Base-by-base conservation (phyloP, 2,113 vertebrate species). In the Colistium nudipinnis region DNA sequence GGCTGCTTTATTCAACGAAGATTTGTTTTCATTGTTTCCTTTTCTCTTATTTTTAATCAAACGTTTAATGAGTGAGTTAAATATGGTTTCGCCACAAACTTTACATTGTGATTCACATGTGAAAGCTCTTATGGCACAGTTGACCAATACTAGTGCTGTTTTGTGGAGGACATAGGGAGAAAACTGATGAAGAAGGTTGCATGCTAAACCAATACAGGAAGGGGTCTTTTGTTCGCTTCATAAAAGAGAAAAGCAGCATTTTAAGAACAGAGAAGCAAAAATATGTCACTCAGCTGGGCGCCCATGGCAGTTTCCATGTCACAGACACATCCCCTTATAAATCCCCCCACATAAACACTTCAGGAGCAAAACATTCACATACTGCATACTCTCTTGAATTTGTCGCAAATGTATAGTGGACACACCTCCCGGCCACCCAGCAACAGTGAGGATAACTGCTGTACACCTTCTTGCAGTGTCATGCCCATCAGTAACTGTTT, bases 301-400 rank as follows among this genome's bases (percentile, higher is more conserved):
- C 27, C 47, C 48, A 24, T 54, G 16, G n/a, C 51, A 55, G 52
- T 36, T 64, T 73, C 47, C 22, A 71, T 55, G 41, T 49, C 47
- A 27, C 52, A 72, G 31, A 51, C 0, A 41, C 7, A 1, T 9
- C 57, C 33, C 17, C 38, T 17, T 16, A 14, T 14, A 38, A 38
- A 19, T 10, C 12, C 36, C 36, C 13, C 35, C 35, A 7, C 12
- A 11, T 36, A 7, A 2, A 10, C 10, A 11, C 35, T 36, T 36
- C 4, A 5, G 8, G 8, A 31, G 30, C 30, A 31, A 31, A 31
- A 8, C 4, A 31, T 5, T 31, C 4, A 4, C n/a, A n/a, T n/a
- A n/a, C n/a, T n/a, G n/a, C n/a, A n/a, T 7, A 41, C 39, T 39
- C 13, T 38, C 16, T 39, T 17, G 1, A 14, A 17, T 39, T 39